Evolutionary conservation across 2,888 invertebrate species (phyloP), one percentile per base, ranked within the genome.

Genomic region (Drepanosiphum platanoidis): DNA sequence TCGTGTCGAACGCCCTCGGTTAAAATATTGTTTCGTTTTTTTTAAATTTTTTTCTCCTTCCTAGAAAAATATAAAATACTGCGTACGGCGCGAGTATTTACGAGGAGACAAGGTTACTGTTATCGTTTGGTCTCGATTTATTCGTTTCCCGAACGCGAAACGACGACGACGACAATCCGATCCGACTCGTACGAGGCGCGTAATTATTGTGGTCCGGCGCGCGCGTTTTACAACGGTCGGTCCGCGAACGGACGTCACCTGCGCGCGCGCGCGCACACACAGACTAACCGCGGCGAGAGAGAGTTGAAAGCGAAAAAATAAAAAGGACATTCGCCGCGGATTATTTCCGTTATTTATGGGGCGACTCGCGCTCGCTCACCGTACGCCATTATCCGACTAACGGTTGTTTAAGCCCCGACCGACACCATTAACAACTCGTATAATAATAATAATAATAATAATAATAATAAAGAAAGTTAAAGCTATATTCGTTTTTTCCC

Each of bases 371-470:
- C 13, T 64, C 30, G 22, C 42, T 30, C 42, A 22, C 42, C 7
- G 64, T 32, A 79, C 66, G 30, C 46, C 9, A 77, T 77, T 77
- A 81, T 30, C 58, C 71, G 15, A 68, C 80, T 80, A 81, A 81
- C 71, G 58, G 81, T 81, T 58, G 70, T 71, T 71, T 81, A 71
- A 71, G 70, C 71, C 58, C 39, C 58, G n/a, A 46, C 71, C 61
- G 61, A 82, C 71, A 32, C 81, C 81, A 72, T 82, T 82, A 82
- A 82, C 81, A 72, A 72, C 81, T 82, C 81, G 81, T 82, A 72
- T 36, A 71, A 36, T 71, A 70, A 52, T 58, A 70, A 80, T 36
- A 80, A 77, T 77, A 77, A 80, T 78, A 68, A 80, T 78, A 64
- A 64, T 79, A 66, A 79, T 78, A 66, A 78, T 64, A 61, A 72